These are phyloP conservation scores for Romanogobio albipinnatus DNA, from an alignment of 2,113 vertebrate genomes.

Conservation along the genomic window DNA sequence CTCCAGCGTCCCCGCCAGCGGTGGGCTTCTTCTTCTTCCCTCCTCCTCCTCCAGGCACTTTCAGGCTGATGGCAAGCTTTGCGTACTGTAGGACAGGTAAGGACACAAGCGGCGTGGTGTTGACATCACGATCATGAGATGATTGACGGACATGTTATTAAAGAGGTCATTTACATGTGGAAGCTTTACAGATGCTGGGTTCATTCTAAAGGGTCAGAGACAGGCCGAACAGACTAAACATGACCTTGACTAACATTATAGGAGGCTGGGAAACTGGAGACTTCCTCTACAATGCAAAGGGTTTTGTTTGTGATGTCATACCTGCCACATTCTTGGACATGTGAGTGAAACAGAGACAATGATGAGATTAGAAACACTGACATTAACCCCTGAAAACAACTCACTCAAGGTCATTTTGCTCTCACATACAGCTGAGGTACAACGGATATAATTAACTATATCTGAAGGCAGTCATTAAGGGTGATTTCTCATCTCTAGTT, in stretches of 20 bases:
- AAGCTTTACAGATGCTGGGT: background rate
- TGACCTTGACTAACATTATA: background rate
- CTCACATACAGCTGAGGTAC: background rate
- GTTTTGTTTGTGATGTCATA: background rate
- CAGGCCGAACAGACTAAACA: too few relatives aligned
- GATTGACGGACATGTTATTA: too few relatives aligned
- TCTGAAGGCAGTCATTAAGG: too few relatives aligned
- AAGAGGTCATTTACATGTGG: background rate
- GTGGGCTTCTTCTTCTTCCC: slow-evolving; percentile 82
- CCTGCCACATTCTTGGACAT: background rate
- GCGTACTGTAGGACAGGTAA: slow-evolving; percentile 78
- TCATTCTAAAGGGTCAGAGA: too few relatives aligned
- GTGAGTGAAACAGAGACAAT: background rate
- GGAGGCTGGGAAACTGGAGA: too few relatives aligned
- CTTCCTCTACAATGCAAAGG: too few relatives aligned
- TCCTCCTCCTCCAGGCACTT: slow-evolving; percentile 84
- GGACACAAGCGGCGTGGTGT: too few relatives aligned
- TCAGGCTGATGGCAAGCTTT: slow-evolving; percentile 84
- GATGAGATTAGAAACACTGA: background rate
- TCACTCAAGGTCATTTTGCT: background rate
- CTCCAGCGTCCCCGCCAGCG: slow-evolving; percentile 21
- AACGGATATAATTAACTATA: background rate
- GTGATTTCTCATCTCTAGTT: too few relatives aligned
- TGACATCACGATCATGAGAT: too few relatives aligned
- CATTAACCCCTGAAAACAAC: background rate